A percentile compares a stretch with the other conserved stretches of the same genome.
phyloP scores from a whole-genome alignment of 2,797 vertebrate species.

The Meda fulgida region DNA sequence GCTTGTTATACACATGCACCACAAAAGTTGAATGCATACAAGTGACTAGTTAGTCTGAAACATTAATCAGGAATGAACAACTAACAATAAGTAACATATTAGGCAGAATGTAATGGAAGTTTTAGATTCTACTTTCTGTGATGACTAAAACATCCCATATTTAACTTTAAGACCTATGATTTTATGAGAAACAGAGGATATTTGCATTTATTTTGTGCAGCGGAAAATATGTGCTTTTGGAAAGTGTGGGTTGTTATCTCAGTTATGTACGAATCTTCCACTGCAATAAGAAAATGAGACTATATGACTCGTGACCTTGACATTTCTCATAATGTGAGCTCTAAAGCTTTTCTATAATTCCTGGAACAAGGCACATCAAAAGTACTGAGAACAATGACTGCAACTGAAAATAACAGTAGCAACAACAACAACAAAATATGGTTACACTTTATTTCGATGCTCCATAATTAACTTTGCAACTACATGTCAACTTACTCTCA shows the following conservation, averaged over 20 bases:
- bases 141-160: conserved; percentile 8
- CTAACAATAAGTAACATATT: neutral
- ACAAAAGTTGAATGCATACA: neutral
- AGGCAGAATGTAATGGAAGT: neutral
- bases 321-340: neutral
- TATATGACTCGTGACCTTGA: neutral
- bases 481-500: neutral
- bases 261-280: conserved; percentile 7
- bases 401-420: neutral
- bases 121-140: neutral
- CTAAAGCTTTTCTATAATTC: neutral
- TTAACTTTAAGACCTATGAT: no score
- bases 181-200: conserved; percentile 1
- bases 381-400: neutral
- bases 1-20: neutral
- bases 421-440: neutral
- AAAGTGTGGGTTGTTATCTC: conserved; percentile 24
- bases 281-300: neutral
- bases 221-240: conserved; percentile 9
- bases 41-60: neutral
- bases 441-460: neutral
- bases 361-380: neutral
- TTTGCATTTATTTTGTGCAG: neutral
- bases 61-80: neutral
- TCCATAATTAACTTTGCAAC: neutral